Evolutionary conservation across 2,113 vertebrate genomes (phyloP).

Genomic region (Rallus limicola): DNA sequence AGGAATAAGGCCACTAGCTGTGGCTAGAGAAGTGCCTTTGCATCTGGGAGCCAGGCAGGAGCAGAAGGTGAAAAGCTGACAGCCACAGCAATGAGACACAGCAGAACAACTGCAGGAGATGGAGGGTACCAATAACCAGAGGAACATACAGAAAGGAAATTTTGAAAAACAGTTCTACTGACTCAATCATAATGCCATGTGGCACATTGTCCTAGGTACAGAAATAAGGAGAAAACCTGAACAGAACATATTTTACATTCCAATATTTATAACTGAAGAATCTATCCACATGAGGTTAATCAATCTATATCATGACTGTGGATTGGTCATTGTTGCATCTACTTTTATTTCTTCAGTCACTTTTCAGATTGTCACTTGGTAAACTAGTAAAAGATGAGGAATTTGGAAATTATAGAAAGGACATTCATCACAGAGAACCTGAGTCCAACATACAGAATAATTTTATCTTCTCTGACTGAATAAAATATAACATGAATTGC

Average conservation of each 20-base stretch:
- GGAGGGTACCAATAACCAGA: background rate
- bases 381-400: background rate
- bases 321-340: background rate
- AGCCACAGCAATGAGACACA: background rate
- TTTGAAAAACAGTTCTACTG: background rate
- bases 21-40: background rate
- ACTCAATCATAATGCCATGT: background rate
- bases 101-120: background rate
- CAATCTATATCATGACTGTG: background rate
- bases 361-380: background rate
- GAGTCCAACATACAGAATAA: background rate
- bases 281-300: background rate
- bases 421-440: background rate
- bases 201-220: background rate
- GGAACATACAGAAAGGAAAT: background rate
- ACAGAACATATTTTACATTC: background rate
- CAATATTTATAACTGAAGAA: background rate
- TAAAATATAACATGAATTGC: background rate
- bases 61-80: background rate
- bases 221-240: background rate
- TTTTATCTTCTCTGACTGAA: background rate
- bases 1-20: background rate
- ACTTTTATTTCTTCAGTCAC: background rate
- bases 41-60: background rate
- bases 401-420: background rate